Evolutionary conservation across 2,888 invertebrate species (phyloP).

Genomic region (Xestia sexstrigata): DNA sequence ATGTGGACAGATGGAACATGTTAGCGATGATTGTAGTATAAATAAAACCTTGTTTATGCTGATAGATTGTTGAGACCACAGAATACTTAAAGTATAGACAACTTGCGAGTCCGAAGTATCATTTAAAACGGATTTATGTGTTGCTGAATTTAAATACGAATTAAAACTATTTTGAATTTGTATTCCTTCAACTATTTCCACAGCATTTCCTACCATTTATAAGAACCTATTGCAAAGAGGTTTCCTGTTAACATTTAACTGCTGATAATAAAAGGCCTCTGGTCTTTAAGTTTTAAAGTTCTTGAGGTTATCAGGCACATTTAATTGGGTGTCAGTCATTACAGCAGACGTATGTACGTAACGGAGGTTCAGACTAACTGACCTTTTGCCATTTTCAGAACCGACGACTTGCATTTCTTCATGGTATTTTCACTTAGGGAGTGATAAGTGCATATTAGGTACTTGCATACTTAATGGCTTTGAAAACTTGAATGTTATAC

Average conservation of each 20-base stretch:
- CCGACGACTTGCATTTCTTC: conserved; percentile 52
- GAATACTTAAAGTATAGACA: background rate
- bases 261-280: conserved; percentile 48
- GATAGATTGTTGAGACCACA: background rate
- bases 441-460: conserved; percentile 56
- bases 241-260: conserved; percentile 41
- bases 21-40: conserved; percentile 20
- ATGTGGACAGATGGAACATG: conserved; percentile 18
- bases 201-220: background rate
- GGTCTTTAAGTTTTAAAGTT: conserved; percentile 48
- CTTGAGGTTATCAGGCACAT: conserved; percentile 52
- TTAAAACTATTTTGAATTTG: background rate
- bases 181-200: background rate
- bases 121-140: background rate
- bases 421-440: conserved; percentile 49
- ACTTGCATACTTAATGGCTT: conserved; percentile 14
- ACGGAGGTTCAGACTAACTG: conserved; percentile 35
- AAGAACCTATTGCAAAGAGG: conserved; percentile 17
- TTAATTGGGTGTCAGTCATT: conserved; percentile 64
- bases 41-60: conserved; percentile 25
- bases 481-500: background rate
- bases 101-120: background rate
- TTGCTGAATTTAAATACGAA: background rate
- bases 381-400: conserved; percentile 61
- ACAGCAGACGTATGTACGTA: conserved; percentile 42